phyloP scores from a whole-genome alignment of 1,140 invertebrate genomes.

The Drosophila chauvacae region DNA sequence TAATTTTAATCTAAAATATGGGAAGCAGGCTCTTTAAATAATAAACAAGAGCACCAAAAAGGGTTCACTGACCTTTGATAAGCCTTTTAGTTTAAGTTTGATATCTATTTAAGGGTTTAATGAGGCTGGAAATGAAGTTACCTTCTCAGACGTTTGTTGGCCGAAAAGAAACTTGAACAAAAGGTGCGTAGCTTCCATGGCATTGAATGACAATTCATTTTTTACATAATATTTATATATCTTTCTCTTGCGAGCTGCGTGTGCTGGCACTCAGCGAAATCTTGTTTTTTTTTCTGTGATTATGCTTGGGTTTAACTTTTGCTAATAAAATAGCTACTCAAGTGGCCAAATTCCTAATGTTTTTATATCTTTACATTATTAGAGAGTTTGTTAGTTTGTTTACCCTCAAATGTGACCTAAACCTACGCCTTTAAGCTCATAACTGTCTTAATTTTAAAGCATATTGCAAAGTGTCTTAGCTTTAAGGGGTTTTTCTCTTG shows the following conservation, averaged over 20 bases:
- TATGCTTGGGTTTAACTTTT: not conserved
- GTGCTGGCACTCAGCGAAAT: conserved; percentile 7
- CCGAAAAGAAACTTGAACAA: not conserved
- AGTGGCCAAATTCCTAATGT: not conserved
- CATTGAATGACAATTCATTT: conserved; percentile 25
- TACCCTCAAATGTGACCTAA: not conserved
- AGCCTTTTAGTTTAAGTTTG: not conserved
- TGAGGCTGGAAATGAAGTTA: not conserved
- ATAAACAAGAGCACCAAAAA: not conserved
- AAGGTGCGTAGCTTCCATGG: not conserved
- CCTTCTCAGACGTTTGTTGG: not conserved
- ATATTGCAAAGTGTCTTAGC: not conserved
- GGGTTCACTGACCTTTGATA: not conserved
- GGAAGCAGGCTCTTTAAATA: not conserved
- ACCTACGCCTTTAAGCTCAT: not conserved
- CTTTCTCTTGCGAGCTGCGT: not conserved
- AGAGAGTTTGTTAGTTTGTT: not conserved
- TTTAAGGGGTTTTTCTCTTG: not conserved
- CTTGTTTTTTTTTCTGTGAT: not conserved
- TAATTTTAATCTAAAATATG: no score
- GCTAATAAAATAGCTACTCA: not conserved
- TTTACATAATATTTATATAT: conserved; percentile 8
- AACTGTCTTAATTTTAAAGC: not conserved
- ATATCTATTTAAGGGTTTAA: not conserved
- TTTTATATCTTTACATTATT: not conserved